Percentiles rank a stretch among this genome's conserved stretches.
phyloP scores from a whole-genome alignment of 2,797 vertebrate species.

The Podargus strigoides region DNA sequence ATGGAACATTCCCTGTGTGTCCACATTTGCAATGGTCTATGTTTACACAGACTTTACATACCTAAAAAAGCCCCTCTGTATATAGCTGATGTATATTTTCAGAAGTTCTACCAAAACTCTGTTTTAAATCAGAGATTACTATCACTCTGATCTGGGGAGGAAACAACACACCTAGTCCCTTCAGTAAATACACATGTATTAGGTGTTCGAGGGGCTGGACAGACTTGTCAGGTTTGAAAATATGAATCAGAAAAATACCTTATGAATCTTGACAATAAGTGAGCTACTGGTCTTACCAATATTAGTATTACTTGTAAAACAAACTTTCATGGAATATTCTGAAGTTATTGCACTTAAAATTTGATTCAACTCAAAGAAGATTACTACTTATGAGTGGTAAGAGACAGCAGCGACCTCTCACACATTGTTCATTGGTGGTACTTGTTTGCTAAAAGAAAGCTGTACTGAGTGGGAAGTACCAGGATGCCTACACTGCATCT shows the following conservation, averaged over 20 bases:
- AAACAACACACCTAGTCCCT: neutral
- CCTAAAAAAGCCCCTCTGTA: neutral
- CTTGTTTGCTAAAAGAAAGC: conserved; percentile 40
- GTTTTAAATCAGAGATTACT: neutral
- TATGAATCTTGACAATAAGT: neutral
- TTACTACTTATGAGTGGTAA: neutral
- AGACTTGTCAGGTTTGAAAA: neutral
- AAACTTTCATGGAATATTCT: neutral
- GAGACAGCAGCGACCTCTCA: conserved; percentile 12
- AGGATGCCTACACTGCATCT: conserved; percentile 61
- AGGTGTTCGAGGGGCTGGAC: neutral
- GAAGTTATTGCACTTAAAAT: neutral
- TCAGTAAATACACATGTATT: neutral
- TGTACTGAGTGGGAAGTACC: conserved; percentile 47
- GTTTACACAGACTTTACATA: neutral
- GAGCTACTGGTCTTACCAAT: neutral
- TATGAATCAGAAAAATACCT: neutral
- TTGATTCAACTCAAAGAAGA: neutral
- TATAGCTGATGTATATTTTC: neutral
- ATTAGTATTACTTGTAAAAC: neutral
- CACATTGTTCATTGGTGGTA: neutral
- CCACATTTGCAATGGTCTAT: neutral
- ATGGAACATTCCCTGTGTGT: neutral
- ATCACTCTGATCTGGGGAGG: neutral
- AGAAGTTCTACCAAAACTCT: neutral